These are phyloP conservation scores for Anticlea derivata DNA, from an alignment of 2,888 invertebrate species.

Conservation along the genomic window DNA sequence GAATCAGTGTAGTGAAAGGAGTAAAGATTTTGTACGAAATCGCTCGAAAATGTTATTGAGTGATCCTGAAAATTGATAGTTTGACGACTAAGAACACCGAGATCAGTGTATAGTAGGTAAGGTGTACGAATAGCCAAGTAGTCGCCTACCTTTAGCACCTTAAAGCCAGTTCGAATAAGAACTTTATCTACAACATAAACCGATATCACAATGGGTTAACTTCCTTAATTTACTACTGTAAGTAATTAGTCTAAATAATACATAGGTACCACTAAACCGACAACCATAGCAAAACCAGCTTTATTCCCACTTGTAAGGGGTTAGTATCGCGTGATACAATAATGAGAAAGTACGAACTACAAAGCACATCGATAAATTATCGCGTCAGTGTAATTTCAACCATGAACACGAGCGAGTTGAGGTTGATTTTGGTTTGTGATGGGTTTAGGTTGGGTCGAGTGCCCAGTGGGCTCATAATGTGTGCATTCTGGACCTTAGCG, in stretches of 20 bases:
- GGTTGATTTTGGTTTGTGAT: slow-evolving; percentile 9
- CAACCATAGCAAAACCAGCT: slow-evolving; percentile 7
- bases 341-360: slow-evolving; percentile 15
- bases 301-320: slow-evolving; percentile 1
- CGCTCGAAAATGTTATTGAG: too few species aligned
- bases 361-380: slow-evolving; percentile 15
- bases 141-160: background rate
- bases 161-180: slow-evolving; percentile 22
- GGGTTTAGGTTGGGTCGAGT: slow-evolving; percentile 13
- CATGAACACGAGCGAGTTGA: background rate
- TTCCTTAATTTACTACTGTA: slow-evolving; percentile 50
- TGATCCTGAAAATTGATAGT: too few species aligned
- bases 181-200: slow-evolving; percentile 46
- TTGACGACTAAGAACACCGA: too few species aligned
- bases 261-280: slow-evolving; percentile 24
- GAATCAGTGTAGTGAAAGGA: too few species aligned
- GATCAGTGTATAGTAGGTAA: too few species aligned
- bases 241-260: slow-evolving; percentile 49
- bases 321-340: slow-evolving; percentile 5
- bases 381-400: background rate
- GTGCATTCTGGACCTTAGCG: slow-evolving; percentile 45
- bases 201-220: slow-evolving; percentile 41
- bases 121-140: background rate
- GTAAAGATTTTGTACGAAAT: too few species aligned
- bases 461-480: slow-evolving; percentile 43